These are phyloP conservation scores for Clarias gariepinus DNA, from an alignment of 2,113 vertebrate species.

Conservation along the genomic window DNA sequence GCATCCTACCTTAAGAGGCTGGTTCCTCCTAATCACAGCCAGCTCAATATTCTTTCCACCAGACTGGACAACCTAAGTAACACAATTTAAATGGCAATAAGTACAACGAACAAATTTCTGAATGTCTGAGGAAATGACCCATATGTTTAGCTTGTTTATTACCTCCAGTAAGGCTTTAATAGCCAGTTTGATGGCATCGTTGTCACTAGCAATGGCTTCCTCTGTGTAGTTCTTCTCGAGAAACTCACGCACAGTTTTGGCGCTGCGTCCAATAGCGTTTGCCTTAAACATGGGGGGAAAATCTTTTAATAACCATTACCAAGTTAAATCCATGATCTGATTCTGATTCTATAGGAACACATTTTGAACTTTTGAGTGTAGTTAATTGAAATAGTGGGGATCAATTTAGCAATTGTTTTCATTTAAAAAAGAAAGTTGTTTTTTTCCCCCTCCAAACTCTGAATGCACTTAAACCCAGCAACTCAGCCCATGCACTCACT, in stretches of 20 bases:
- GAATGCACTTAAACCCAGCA: too few relatives aligned
- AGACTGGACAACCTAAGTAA: constrained; percentile 76
- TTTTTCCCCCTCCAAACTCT: too few relatives aligned
- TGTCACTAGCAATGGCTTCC: constrained; percentile 76
- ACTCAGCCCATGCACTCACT: too few relatives aligned
- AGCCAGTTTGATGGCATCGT: constrained; percentile 76
- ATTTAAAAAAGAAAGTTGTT: too few relatives aligned
- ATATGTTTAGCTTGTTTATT: constrained; percentile 63
- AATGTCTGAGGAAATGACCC: not conserved
- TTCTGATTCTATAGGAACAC: too few relatives aligned
- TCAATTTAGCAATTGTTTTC: too few relatives aligned
- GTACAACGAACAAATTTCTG: not conserved
- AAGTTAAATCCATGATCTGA: not conserved
- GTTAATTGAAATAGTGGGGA: too few relatives aligned
- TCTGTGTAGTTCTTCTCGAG: constrained; percentile 83
- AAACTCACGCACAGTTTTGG: constrained; percentile 81
- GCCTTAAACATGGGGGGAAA: constrained; percentile 60
- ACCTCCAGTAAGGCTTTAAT: constrained; percentile 84
- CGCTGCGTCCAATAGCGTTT: constrained; percentile 79
- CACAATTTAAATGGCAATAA: constrained; percentile 31
- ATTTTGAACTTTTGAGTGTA: too few relatives aligned
- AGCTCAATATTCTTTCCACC: constrained; percentile 81
- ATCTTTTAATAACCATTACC: not conserved
- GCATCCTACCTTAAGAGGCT: constrained; percentile 74
- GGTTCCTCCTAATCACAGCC: constrained; percentile 77